A percentile compares a stretch with the other conserved stretches of the same genome.
Conservation (phyloP, 2,113 vertebrate genomes). For the Megatriorchis doriae region DNA sequence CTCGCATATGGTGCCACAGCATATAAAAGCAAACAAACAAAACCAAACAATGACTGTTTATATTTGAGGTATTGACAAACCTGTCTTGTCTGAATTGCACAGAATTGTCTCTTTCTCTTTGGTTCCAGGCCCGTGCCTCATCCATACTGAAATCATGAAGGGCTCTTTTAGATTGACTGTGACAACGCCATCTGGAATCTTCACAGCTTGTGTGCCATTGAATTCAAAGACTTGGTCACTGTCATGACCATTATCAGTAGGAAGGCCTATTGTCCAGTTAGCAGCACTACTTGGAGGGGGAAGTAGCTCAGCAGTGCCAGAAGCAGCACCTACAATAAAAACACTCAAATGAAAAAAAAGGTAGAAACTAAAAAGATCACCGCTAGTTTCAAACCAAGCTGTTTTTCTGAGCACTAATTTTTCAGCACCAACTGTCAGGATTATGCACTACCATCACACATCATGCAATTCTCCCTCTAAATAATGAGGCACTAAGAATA, state of each 20-base stretch:
- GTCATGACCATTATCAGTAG: slow-evolving; percentile 94
- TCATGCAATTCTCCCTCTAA: background rate
- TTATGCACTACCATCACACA: background rate
- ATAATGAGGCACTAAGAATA: background rate
- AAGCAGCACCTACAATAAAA: slow-evolving; percentile 78
- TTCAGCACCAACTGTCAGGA: background rate
- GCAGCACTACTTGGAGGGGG: slow-evolving; percentile 84
- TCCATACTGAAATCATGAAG: slow-evolving; percentile 94
- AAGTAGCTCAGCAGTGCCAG: slow-evolving; percentile 88
- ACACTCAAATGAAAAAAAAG: rapidly evolving
- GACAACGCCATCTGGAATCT: slow-evolving; percentile 84
- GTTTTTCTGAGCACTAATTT: background rate
- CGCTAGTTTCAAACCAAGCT: background rate
- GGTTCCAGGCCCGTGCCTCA: slow-evolving; percentile 89
- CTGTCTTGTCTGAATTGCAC: slow-evolving; percentile 95
- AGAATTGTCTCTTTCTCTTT: slow-evolving; percentile 92
- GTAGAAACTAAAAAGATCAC: background rate
- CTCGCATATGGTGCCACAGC: too few relatives aligned
- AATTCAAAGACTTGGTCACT: slow-evolving; percentile 98
- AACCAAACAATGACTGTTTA: rapidly evolving
- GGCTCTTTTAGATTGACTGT: slow-evolving; percentile 85
- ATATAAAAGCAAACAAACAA: background rate
- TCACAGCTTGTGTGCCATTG: slow-evolving; percentile 93
- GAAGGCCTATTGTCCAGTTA: slow-evolving; percentile 92
- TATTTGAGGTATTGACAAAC: slow-evolving; percentile 37